phyloP scores from a whole-genome alignment of 2,888 invertebrate species.

The Ecdyonurus torrentis region DNA sequence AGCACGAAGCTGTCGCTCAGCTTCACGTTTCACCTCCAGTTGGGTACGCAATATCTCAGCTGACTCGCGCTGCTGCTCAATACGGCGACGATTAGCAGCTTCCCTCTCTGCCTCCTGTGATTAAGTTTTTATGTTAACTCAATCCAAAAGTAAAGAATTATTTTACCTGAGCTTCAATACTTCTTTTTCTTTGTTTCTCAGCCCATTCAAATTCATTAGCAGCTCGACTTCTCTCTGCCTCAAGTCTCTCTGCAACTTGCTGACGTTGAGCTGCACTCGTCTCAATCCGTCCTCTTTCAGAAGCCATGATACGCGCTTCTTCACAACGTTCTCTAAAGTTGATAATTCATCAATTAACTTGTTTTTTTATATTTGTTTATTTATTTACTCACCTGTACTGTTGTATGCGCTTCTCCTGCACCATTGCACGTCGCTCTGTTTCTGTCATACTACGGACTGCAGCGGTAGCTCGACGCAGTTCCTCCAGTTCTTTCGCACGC shows the following conservation, averaged over 20 bases:
- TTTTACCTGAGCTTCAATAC: neutral
- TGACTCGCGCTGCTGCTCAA: neutral
- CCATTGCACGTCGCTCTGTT: neutral
- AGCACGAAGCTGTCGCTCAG: neutral
- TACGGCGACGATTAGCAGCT: neutral
- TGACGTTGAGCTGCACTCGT: neutral
- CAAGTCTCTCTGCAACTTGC: neutral
- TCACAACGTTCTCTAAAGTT: neutral
- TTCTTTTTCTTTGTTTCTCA: neutral
- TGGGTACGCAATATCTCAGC: neutral
- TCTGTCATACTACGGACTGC: neutral
- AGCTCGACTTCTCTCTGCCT: neutral
- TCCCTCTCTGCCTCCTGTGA: neutral
- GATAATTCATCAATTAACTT: neutral
- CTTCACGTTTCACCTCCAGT: neutral
- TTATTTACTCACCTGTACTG: neutral
- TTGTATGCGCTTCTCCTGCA: neutral
- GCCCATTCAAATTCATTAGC: neutral
- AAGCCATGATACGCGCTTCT: neutral
- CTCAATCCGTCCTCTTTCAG: neutral
- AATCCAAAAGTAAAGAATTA: neutral
- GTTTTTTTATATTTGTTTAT: too few relatives aligned
- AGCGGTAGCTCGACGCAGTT: neutral
- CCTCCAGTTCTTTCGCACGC: neutral
- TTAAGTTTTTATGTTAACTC: neutral